Percentiles rank a stretch among this genome's conserved stretches.
These are phyloP conservation scores for Cotesia chilonis DNA, from an alignment of 1,140 invertebrate species.

Conservation along the genomic window DNA sequence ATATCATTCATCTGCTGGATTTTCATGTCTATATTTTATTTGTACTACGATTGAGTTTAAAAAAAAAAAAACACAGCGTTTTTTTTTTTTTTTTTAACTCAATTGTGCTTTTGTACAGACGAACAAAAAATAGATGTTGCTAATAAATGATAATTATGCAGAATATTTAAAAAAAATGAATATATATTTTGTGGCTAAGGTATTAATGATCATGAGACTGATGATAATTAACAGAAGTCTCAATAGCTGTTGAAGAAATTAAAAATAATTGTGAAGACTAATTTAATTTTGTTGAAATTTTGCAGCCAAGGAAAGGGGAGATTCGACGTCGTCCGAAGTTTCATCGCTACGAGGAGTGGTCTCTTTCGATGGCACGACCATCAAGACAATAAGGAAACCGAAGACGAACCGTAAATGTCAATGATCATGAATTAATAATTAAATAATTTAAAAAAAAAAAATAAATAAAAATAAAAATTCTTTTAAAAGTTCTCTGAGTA, in stretches of 20 bases:
- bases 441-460: constrained; percentile 25
- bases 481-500: constrained; percentile 10
- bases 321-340: constrained; percentile 83
- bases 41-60: constrained; percentile 4
- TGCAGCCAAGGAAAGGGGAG: constrained; percentile 85
- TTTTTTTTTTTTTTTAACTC: constrained; percentile 2
- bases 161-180: neutral
- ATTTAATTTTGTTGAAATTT: constrained; percentile 51
- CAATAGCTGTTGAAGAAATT: neutral
- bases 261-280: constrained; percentile 23
- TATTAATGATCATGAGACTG: constrained; percentile 1
- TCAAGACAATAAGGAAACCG: constrained; percentile 67
- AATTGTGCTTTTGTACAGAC: too few species aligned
- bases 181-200: constrained; percentile 1
- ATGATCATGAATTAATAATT: constrained; percentile 35
- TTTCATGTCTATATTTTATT: neutral
- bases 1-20: neutral
- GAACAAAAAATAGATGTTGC: constrained; percentile 4
- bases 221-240: neutral
- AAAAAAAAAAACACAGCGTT: neutral
- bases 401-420: constrained; percentile 72
- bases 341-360: constrained; percentile 89
- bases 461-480: constrained; percentile 10
- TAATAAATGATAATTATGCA: neutral
- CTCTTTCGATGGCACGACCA: constrained; percentile 86